phyloP scores from a whole-genome alignment of 2,113 vertebrate genomes.

The Cepphus grylle region DNA sequence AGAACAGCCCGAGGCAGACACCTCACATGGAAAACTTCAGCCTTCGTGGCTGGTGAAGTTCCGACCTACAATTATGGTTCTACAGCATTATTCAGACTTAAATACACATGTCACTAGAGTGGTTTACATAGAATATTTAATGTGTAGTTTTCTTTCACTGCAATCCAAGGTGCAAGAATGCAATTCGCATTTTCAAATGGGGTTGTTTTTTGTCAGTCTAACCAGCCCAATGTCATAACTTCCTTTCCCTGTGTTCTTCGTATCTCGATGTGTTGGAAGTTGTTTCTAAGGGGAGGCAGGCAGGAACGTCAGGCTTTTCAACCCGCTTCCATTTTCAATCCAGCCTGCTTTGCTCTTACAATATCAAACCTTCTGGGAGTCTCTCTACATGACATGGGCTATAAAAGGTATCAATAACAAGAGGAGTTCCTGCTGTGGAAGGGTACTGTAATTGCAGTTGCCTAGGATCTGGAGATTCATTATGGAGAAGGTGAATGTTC shows the following conservation, averaged over 20 bases:
- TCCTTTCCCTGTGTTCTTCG: not conserved
- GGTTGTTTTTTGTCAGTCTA: not conserved
- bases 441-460: conserved; percentile 10
- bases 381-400: conserved; percentile 14
- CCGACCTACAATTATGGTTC: not conserved
- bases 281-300: not conserved
- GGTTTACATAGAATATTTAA: not conserved
- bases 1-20: not conserved
- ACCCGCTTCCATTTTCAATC: not conserved
- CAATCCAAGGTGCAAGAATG: not conserved
- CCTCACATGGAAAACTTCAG: not conserved
- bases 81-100: not conserved
- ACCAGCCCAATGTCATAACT: not conserved
- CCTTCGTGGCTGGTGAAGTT: not conserved
- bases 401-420: conserved; percentile 52
- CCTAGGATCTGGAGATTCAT: conserved; percentile 29
- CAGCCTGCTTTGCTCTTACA: not conserved
- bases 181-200: not conserved
- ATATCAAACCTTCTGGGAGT: conserved; percentile 33
- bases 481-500: not conserved
- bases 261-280: not conserved
- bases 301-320: conserved; percentile 6
- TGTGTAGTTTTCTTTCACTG: not conserved
- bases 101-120: not conserved
- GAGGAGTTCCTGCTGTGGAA: conserved; percentile 33